Conservation (phyloP, 2,113 vertebrate genomes). For the Neogale vison region DNA sequence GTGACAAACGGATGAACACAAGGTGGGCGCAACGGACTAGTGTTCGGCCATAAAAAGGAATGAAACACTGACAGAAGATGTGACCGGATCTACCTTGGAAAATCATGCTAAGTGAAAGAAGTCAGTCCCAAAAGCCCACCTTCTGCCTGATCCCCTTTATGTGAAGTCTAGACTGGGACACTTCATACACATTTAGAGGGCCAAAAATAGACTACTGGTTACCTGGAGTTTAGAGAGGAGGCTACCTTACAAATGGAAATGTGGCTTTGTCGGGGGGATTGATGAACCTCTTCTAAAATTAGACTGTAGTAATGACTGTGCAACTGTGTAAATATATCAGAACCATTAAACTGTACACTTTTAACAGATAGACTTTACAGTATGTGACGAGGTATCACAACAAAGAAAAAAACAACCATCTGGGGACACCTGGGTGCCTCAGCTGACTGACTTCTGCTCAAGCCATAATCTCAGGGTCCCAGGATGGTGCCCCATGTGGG, state of each 20-base stretch:
- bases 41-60: background rate
- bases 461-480: background rate
- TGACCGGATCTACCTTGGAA: fast-evolving
- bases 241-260: background rate
- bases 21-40: fast-evolving
- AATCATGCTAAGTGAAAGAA: fast-evolving
- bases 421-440: background rate
- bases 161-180: background rate
- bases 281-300: too few species aligned
- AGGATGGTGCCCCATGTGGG: background rate
- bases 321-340: background rate
- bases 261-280: background rate
- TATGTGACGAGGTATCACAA: background rate
- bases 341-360: background rate
- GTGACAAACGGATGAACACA: background rate
- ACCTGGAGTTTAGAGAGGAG: too few species aligned
- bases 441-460: background rate
- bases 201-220: background rate
- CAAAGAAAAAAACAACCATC: background rate
- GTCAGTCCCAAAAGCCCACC: background rate
- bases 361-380: background rate
- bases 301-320: fast-evolving
- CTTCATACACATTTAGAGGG: background rate
- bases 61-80: fast-evolving
- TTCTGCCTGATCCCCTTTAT: background rate